Base-by-base conservation (phyloP, 2,113 vertebrate species). In the Mirza zaza region DNA sequence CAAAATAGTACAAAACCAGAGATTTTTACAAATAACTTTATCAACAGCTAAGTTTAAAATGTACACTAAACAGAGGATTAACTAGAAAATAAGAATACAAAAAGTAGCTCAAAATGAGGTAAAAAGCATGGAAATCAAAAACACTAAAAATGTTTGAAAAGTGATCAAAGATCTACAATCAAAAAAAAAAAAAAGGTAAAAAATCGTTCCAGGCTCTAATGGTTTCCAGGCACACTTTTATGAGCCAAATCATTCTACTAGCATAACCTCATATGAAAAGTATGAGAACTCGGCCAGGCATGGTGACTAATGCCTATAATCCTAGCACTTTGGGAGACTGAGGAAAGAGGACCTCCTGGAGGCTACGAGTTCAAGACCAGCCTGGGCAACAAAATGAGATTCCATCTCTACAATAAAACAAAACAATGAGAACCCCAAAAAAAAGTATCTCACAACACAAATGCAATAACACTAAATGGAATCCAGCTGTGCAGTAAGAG, bases 71-170 rank as follows among this genome's bases (percentile, higher is more conserved):
- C 27, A 80, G n/a, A 59, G n/a, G 25, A 95, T 52, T 71, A 85
- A 63, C 20, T 13, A 73, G 23, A 20, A 94, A 70, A 45, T 0
- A 45, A 45, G 1, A 80, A 6, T 52, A 76, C 27, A 71, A 83
- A 94, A 87, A 83, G 18, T 45, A 42, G 20, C 52, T 63, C 52
- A 88, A 83, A 52, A 84, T 71, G 15, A 84, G 20, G 36, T 23
- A 48, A 10, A 57, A 96, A 80, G 59, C 52, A 82, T 48, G 76
- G 55, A 65, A 82, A 84, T 85, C 63, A 73, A 89, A 96, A 89
- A 63, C 36, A 85, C 65, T 95, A 45, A 61, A 76, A 84, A 50
- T 7, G 14, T 73, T 87, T 70, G 1, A 5, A 68, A 77, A 32
- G 2, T 57, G 8, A 42, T 68, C 42, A 55, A 85, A 90, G n/a